Conservation (phyloP, 2,888 invertebrate species). For the Hipparchia semele region DNA sequence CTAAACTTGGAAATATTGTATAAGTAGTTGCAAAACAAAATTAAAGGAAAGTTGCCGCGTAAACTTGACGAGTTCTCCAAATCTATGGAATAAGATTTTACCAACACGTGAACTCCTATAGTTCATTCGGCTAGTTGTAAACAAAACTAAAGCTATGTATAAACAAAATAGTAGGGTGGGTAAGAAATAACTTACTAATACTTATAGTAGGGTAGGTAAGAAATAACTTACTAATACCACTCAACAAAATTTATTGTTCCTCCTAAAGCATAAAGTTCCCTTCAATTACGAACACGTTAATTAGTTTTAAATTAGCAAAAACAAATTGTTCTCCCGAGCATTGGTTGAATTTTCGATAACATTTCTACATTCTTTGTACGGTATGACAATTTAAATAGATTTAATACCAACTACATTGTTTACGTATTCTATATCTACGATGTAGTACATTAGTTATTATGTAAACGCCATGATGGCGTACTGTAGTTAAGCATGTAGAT, state of each 20-base stretch:
- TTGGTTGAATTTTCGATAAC: slow-evolving; percentile 35
- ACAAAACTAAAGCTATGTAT: no score
- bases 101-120: background rate
- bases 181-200: background rate
- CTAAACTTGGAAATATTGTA: background rate
- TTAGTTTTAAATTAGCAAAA: slow-evolving; percentile 23
- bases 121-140: no score
- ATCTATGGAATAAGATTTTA: slow-evolving; percentile 1
- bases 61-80: background rate
- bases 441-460: no score
- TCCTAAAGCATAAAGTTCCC: background rate
- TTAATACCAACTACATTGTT: no score
- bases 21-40: slow-evolving; percentile 7
- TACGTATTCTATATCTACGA: no score
- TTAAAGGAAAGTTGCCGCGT: slow-evolving; percentile 2
- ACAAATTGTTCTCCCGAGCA: slow-evolving; percentile 51
- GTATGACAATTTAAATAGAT: slow-evolving; percentile 20
- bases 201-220: no score
- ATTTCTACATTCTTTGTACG: slow-evolving; percentile 30
- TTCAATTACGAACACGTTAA: slow-evolving; percentile 30
- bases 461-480: no score
- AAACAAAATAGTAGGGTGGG: no score
- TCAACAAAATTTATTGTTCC: background rate
- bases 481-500: no score
- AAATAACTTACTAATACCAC: background rate